Evolutionary conservation across 1,140 invertebrate species (phyloP).

Genomic region (Cardiocondyla obscurior): DNA sequence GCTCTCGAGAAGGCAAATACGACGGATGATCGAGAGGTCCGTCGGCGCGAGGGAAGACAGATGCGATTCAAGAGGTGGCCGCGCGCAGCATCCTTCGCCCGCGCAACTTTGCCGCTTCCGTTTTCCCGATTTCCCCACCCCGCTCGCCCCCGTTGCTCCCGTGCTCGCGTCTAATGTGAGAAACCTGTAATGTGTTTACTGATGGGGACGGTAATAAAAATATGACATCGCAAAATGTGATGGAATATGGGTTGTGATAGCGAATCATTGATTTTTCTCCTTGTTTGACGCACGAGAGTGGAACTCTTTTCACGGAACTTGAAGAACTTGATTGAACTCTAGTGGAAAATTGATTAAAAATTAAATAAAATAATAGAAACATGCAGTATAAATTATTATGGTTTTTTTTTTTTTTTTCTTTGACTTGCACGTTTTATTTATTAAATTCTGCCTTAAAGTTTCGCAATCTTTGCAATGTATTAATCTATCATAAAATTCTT

Average conservation of each 20-base stretch:
- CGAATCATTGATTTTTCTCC: constrained; percentile 52
- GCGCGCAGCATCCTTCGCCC: constrained; percentile 20
- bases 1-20: constrained; percentile 49
- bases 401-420: not conserved
- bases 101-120: constrained; percentile 52
- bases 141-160: not conserved
- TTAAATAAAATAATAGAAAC: not conserved
- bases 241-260: constrained; percentile 59
- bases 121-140: constrained; percentile 21
- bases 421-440: not conserved
- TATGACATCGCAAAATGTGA: constrained; percentile 59
- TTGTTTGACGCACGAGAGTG: not conserved
- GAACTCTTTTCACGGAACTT: too few species aligned
- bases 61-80: constrained; percentile 40
- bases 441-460: not conserved
- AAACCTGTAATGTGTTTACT: constrained; percentile 72
- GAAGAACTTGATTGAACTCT: constrained; percentile 15
- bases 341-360: constrained; percentile 8
- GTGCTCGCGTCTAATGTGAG: constrained; percentile 62
- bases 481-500: not conserved
- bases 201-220: constrained; percentile 64
- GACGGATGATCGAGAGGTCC: constrained; percentile 57
- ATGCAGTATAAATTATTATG: not conserved
- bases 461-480: not conserved
- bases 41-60: constrained; percentile 57